Conservation (phyloP, 2,113 vertebrate genomes). For the Hippocampus comes region DNA sequence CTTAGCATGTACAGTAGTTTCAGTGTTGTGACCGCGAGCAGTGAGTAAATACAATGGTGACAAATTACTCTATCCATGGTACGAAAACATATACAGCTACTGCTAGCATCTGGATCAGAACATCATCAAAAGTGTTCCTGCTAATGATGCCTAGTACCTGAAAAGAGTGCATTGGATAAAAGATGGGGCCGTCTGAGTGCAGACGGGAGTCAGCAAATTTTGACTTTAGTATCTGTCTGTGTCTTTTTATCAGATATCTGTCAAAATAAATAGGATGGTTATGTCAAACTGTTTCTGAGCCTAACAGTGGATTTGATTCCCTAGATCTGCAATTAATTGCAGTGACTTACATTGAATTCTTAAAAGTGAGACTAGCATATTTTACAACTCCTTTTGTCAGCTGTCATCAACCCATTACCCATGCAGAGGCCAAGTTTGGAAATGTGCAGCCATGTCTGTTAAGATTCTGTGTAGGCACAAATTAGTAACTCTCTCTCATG, state of each 20-base stretch:
- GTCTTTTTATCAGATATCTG: not conserved
- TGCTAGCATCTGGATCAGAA: not conserved
- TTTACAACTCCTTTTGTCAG: conserved; percentile 21
- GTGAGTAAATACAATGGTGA: not conserved
- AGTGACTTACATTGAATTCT: conserved; percentile 15
- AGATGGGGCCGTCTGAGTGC: not conserved
- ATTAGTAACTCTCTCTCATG: conserved; percentile 40
- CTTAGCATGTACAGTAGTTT: not conserved
- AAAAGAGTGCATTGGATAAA: not conserved
- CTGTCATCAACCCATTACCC: conserved; percentile 33
- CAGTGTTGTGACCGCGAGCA: not conserved
- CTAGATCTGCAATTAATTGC: not conserved
- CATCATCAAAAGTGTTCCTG: not conserved
- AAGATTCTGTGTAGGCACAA: conserved; percentile 38
- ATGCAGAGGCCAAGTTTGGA: conserved; percentile 39
- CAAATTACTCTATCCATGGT: not conserved
- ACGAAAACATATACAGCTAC: not conserved
- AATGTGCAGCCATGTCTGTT: conserved; percentile 36
- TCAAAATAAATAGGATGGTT: not conserved
- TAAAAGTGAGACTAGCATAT: conserved; percentile 14
- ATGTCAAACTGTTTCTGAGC: not conserved
- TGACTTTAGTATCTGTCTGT: not conserved
- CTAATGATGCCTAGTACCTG: not conserved
- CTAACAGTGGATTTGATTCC: not conserved
- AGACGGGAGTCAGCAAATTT: not conserved